Percentiles rank a stretch among this genome's conserved stretches.
Conservation (phyloP, 2,113 vertebrate genomes). For the Thamnaconus septentrionalis region DNA sequence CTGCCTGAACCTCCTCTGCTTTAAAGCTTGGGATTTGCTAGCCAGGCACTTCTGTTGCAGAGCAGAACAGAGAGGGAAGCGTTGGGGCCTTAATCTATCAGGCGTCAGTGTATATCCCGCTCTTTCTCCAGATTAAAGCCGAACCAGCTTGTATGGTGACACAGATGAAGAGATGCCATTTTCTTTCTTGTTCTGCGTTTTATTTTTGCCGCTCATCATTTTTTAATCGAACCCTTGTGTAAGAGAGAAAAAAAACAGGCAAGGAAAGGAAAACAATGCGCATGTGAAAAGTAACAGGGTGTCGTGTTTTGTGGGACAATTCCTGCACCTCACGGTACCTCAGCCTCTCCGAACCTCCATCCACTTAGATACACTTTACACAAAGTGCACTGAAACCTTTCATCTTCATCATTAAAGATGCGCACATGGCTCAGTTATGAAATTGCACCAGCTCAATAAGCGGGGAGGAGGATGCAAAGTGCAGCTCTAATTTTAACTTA, state of each 20-base stretch:
- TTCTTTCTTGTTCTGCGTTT: constrained; percentile 14
- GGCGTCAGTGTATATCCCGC: constrained; percentile 57
- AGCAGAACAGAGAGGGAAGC: constrained; percentile 50
- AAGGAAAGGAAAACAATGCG: too few species aligned
- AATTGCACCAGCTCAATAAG: not conserved
- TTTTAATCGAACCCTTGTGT: not conserved
- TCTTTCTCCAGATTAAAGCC: constrained; percentile 70
- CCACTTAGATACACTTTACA: constrained; percentile 16
- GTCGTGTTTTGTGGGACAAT: constrained; percentile 37
- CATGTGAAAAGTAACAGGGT: constrained; percentile 19
- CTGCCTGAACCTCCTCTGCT: constrained; percentile 65
- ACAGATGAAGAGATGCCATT: constrained; percentile 45
- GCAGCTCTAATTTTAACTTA: too few species aligned
- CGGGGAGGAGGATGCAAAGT: too few species aligned
- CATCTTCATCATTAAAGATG: constrained; percentile 9
- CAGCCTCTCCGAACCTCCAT: constrained; percentile 16
- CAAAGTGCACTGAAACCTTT: constrained; percentile 36
- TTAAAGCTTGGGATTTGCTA: constrained; percentile 77
- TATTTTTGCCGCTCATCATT: constrained; percentile 1
- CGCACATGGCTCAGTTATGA: not conserved
- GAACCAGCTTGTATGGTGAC: constrained; percentile 45
- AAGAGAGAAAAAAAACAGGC: not conserved
- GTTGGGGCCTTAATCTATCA: constrained; percentile 68
- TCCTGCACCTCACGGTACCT: constrained; percentile 20
- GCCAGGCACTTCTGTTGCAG: constrained; percentile 73